Percentiles rank a stretch among this genome's conserved stretches.
phyloP scores from a whole-genome alignment of 2,888 invertebrate species.

The Rhingia campestris region DNA sequence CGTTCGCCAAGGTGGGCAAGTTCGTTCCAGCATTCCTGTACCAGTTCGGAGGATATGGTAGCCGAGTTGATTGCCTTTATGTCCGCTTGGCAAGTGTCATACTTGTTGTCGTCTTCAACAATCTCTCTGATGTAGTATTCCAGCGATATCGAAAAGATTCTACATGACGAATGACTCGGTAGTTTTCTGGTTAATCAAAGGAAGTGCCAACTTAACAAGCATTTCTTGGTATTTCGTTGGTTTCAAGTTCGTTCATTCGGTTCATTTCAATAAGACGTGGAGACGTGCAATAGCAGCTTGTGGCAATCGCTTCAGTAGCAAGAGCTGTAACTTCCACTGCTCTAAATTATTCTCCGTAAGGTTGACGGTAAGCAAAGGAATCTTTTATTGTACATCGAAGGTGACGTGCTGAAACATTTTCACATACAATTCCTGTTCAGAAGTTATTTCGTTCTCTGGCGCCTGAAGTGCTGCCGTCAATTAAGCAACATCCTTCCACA shows the following conservation, averaged over 20 bases:
- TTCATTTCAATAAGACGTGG: constrained; percentile 90
- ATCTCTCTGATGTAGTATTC: constrained; percentile 82
- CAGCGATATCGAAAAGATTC: constrained; percentile 81
- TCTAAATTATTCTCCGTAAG: constrained; percentile 94
- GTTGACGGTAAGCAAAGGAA: constrained; percentile 91
- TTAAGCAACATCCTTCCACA: constrained; percentile 91
- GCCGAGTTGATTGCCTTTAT: no score
- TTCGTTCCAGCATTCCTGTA: no score
- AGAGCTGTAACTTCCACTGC: constrained; percentile 91
- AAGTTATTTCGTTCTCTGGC: constrained; percentile 84
- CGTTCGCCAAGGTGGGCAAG: no score
- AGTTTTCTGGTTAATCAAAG: constrained; percentile 85
- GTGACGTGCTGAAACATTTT: constrained; percentile 92
- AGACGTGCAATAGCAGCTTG: constrained; percentile 87
- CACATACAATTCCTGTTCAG: constrained; percentile 84
- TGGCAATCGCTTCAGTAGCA: constrained; percentile 93
- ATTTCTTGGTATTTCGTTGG: constrained; percentile 88
- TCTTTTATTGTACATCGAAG: constrained; percentile 89
- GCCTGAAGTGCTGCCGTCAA: constrained; percentile 91
- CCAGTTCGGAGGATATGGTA: no score
- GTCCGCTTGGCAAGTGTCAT: constrained; percentile 88
- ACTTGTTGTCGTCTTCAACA: constrained; percentile 83
- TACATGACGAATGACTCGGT: constrained; percentile 79
- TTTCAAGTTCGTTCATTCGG: constrained; percentile 88
- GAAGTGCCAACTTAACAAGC: constrained; percentile 93